These are phyloP conservation scores for Drosophila mimetica DNA, from an alignment of 2,888 invertebrate genomes.

Conservation along the genomic window DNA sequence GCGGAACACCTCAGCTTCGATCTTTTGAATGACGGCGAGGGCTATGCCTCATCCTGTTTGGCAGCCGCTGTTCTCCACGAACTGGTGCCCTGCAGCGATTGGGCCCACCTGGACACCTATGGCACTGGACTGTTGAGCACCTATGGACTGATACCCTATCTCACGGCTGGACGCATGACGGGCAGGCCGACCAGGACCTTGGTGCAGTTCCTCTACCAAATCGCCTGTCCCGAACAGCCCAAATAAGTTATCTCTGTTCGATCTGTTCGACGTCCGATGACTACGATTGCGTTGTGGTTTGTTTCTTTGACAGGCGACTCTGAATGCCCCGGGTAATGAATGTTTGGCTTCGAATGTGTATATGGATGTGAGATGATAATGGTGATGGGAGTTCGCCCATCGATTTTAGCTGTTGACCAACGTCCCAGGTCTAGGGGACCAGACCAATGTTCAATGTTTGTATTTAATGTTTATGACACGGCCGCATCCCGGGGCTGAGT, in stretches of 20 bases:
- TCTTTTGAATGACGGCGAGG: conserved; percentile 85
- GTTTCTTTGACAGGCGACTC: conserved; percentile 11
- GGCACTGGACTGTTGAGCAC: conserved; percentile 87
- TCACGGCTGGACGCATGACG: conserved; percentile 86
- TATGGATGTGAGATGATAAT: not conserved
- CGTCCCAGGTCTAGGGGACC: conserved; percentile 2
- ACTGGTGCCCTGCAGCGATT: conserved; percentile 87
- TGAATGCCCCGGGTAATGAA: not conserved
- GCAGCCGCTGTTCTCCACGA: conserved; percentile 88
- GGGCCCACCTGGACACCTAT: conserved; percentile 89
- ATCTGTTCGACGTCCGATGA: not conserved
- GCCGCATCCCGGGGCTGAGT: conserved; percentile 13
- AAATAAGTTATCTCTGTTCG: conserved; percentile 50
- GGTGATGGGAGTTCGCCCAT: conserved; percentile 1
- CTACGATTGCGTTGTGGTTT: conserved; percentile 10
- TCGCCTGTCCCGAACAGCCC: conserved; percentile 74
- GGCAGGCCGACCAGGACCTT: conserved; percentile 87
- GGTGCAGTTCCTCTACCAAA: conserved; percentile 84
- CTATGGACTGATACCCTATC: conserved; percentile 86
- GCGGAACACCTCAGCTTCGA: conserved; percentile 61
- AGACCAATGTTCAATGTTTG: conserved; percentile 15
- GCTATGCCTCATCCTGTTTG: conserved; percentile 87
- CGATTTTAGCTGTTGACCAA: conserved; percentile 12
- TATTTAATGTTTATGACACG: conserved; percentile 34
- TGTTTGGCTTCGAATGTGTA: conserved; percentile 10